phyloP scores from a whole-genome alignment of 2,888 invertebrate genomes.

The Trichogramma dendrolimi region DNA sequence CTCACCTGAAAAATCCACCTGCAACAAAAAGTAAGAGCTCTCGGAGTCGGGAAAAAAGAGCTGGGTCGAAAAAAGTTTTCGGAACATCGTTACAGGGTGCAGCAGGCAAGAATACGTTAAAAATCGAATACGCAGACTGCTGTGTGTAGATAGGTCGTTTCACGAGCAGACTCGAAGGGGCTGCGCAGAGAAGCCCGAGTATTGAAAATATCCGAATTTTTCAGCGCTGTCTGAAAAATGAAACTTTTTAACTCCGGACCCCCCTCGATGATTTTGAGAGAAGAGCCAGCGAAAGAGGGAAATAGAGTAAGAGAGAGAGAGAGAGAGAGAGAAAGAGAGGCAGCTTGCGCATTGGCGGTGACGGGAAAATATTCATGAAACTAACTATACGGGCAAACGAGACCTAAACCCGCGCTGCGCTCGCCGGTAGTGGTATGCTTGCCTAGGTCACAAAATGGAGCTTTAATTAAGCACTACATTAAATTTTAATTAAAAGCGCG shows the following conservation, averaged over 20 bases:
- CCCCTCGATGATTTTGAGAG: too few relatives aligned
- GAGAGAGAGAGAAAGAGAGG: background rate
- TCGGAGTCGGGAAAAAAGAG: too few relatives aligned
- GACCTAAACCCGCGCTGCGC: constrained; percentile 10
- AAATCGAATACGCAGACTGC: too few relatives aligned
- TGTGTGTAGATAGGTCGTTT: background rate
- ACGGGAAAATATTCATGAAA: constrained; percentile 27
- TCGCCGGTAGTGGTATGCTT: constrained; percentile 31
- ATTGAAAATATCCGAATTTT: constrained; percentile 46
- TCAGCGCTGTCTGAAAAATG: constrained; percentile 18
- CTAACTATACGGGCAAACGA: constrained; percentile 24
- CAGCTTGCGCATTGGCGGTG: background rate
- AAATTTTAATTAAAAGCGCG: constrained; percentile 31
- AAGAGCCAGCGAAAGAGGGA: too few relatives aligned
- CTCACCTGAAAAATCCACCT: too few relatives aligned
- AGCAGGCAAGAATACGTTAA: too few relatives aligned
- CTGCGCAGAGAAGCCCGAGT: constrained; percentile 34
- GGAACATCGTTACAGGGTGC: too few relatives aligned
- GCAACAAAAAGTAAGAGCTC: too few relatives aligned
- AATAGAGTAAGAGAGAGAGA: background rate
- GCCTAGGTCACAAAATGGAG: constrained; percentile 36
- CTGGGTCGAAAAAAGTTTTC: too few relatives aligned
- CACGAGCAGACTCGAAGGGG: background rate
- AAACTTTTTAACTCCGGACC: too few relatives aligned
- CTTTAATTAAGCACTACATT: constrained; percentile 31